Evolutionary conservation across 2,888 invertebrate species (phyloP), one percentile per base, ranked within the genome.

Genomic region (Orthonychiurus folsomi): DNA sequence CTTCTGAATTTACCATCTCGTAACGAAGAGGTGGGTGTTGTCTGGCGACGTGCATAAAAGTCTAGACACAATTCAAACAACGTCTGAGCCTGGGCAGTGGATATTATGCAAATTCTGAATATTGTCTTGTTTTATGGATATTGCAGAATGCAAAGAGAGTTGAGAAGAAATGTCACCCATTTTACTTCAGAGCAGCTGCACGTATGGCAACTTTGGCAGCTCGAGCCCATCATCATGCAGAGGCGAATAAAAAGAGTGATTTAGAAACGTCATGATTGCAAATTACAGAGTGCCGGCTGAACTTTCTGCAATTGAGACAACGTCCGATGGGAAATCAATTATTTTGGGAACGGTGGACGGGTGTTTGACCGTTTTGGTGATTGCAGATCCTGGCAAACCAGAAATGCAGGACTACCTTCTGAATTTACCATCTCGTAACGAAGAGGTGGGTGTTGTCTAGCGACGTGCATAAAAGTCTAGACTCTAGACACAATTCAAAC

Each of bases 281-380:
- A 94, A 95, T 77, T 96, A 91, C 76, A 81, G 91, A 28, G 86
- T 93, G 0, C 90, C 91, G 71, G 92, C 93, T 0, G 93, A 93
- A 77, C 81, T 93, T 66, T 91, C 88, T 1, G 88, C 89, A 0
- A 84, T 93, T 0, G 90, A 89, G 70, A 91, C 89, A 72, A 88
- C 89, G 0, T 85, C 85, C 59, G 90, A 89, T 69, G 93, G 93
- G 0, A 85, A 83, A 69, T 86, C 87, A 23, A 81, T 93, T 47
- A 89, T 93, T 1, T 80, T 95, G 59, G 93, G 93, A 0, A 93
- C 93, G 0, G 88, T 93, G 1, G 95, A 96, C 75, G 95, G 95
- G 3, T 93, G 93, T 75, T 61, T 71, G 15, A 91, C 93, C 0
- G 87, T 93, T n/a, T 80, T 95, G 62, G 88, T 90, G 20, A 84